Percentiles rank a stretch among this genome's conserved stretches.
Evolutionary conservation across 2,113 vertebrate genomes (phyloP).

Genomic region (Hassar affinis): DNA sequence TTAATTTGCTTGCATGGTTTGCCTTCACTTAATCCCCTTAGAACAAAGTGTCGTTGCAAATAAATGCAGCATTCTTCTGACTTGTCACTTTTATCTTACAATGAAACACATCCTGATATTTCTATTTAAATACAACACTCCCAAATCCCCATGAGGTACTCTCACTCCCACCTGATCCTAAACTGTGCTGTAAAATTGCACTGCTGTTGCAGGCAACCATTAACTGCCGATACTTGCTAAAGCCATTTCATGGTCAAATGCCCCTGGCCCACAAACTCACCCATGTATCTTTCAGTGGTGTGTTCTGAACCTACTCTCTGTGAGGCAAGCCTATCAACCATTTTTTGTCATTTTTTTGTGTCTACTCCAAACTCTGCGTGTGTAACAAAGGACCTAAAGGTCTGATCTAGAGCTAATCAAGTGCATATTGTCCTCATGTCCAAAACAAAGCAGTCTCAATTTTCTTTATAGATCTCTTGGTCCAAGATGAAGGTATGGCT

Average conservation of each 20-base stretch:
- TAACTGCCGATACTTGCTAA: constrained; percentile 74
- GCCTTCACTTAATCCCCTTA: too few relatives aligned
- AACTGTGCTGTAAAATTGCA: constrained; percentile 35
- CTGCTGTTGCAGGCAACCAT: constrained; percentile 61
- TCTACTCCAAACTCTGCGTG: constrained; percentile 70
- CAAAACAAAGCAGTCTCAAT: neutral
- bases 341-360: constrained; percentile 18
- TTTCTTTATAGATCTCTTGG: neutral
- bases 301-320: constrained; percentile 46
- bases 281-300: constrained; percentile 60
- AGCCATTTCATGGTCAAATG: constrained; percentile 72
- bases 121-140: neutral
- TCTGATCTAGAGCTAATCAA: constrained; percentile 66
- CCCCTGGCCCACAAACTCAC: constrained; percentile 63
- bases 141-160: neutral
- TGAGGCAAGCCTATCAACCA: constrained; percentile 24
- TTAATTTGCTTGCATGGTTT: too few relatives aligned
- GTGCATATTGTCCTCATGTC: constrained; percentile 53
- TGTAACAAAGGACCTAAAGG: constrained; percentile 66
- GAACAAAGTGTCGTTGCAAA: too few relatives aligned
- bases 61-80: too few relatives aligned
- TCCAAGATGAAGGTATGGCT: neutral
- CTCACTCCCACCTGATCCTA: neutral
- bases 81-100: too few relatives aligned
- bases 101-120: too few relatives aligned